Conservation (phyloP, 2,113 vertebrate species). For the Hydrolagus affinis region DNA sequence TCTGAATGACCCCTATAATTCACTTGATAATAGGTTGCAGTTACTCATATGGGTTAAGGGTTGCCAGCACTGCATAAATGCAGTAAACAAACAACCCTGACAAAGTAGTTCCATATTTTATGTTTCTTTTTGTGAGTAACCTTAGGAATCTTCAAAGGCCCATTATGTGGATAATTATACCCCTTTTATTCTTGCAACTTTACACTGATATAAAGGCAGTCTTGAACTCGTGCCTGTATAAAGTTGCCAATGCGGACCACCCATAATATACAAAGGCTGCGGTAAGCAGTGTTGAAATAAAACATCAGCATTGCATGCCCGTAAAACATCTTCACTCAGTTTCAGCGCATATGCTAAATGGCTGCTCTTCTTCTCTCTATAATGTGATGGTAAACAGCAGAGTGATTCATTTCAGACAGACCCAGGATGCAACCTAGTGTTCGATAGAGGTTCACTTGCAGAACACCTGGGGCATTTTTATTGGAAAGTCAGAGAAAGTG, state of each 20-base stretch:
- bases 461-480: too few species aligned
- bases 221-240: not conserved
- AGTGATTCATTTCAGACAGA: not conserved
- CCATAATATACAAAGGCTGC: not conserved
- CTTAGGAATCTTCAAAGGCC: conserved; percentile 8
- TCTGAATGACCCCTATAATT: conserved; percentile 22
- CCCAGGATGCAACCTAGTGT: too few species aligned
- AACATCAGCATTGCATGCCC: not conserved
- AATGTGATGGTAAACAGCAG: not conserved
- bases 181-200: not conserved
- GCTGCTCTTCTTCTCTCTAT: not conserved
- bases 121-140: not conserved
- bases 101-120: conserved; percentile 27
- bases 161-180: conserved; percentile 1
- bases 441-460: too few species aligned
- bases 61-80: conserved; percentile 9
- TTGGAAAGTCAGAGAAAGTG: too few species aligned
- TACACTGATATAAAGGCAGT: not conserved
- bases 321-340: not conserved
- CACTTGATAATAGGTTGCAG: not conserved
- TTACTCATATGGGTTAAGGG: not conserved
- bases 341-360: not conserved
- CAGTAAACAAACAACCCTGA: conserved; percentile 6
- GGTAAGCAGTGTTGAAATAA: not conserved
- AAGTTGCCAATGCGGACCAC: conserved; percentile 5